phyloP scores from a whole-genome alignment of 2,113 vertebrate species.

The Lethenteron reissneri region DNA sequence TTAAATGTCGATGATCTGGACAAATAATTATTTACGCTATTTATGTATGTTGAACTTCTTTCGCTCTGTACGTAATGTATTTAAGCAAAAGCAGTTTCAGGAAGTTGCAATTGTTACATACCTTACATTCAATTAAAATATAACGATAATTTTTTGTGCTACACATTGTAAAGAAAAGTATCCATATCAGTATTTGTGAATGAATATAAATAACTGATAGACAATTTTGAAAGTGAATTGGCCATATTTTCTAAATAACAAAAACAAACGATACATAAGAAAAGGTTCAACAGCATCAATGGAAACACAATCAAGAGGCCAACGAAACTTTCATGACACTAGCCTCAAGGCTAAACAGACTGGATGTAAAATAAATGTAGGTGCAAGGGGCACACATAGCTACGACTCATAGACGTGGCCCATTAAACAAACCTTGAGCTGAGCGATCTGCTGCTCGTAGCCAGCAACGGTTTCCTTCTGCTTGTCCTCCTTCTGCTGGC shows the following conservation, averaged over 20 bases:
- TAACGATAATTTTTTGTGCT: no score
- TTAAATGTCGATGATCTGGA: no score
- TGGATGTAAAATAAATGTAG: background rate
- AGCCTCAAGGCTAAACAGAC: background rate
- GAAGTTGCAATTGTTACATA: no score
- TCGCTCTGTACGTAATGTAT: no score
- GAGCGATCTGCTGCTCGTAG: conserved; percentile 40
- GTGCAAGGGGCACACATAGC: background rate
- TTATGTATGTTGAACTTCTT: no score
- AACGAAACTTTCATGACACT: background rate
- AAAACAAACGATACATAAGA: background rate
- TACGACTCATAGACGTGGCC: conserved; percentile 11
- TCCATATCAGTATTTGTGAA: no score
- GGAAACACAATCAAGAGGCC: background rate
- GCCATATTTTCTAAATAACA: background rate
- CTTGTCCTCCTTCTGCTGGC: conserved; percentile 44
- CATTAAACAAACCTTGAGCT: conserved; percentile 30
- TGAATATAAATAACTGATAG: no score
- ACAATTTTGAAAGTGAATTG: background rate
- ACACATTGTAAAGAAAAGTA: no score
- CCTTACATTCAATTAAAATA: no score
- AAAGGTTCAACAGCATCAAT: background rate
- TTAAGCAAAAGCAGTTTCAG: no score
- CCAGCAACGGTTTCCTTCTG: conserved; percentile 29
- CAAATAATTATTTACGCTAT: no score